These are phyloP conservation scores for Hylomyscus alleni DNA, from an alignment of 2,797 vertebrate genomes.

Conservation along the genomic window DNA sequence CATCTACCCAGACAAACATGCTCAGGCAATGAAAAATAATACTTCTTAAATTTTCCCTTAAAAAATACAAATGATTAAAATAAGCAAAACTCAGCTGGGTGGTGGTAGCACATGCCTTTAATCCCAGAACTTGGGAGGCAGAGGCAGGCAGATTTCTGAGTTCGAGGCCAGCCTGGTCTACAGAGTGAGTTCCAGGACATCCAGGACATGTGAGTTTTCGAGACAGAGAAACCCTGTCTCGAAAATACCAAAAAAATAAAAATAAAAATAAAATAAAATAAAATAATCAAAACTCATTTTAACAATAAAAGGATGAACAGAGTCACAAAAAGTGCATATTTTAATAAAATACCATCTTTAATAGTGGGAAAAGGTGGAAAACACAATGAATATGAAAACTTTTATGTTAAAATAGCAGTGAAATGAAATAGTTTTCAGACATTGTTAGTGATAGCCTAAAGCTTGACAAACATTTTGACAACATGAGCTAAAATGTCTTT, in stretches of 20 bases:
- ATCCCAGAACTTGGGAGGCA: too few relatives aligned
- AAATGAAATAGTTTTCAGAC: background rate
- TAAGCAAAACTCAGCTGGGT: constrained; percentile 2
- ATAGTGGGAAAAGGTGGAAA: constrained; percentile 2
- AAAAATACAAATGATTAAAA: constrained; percentile 7
- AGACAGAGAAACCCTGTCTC: too few relatives aligned
- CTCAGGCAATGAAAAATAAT: background rate
- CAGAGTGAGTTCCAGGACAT: too few relatives aligned
- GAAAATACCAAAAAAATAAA: too few relatives aligned
- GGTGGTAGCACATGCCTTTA: too few relatives aligned
- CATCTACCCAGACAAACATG: background rate
- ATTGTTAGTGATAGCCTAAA: background rate
- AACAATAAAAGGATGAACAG: background rate
- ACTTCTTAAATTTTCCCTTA: background rate
- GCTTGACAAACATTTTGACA: constrained; percentile 44
- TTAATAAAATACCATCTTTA: constrained; percentile 29
- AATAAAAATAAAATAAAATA: too few relatives aligned
- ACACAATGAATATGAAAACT: background rate
- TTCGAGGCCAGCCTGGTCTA: too few relatives aligned
- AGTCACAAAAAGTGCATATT: background rate
- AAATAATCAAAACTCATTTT: constrained; percentile 3
- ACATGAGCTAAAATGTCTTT: background rate
- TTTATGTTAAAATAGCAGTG: constrained; percentile 14
- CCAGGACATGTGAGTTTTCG: too few relatives aligned
- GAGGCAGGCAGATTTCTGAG: too few relatives aligned